Percentiles rank a stretch among this genome's conserved stretches.
Evolutionary conservation across 2,888 invertebrate species (phyloP).

Genomic region (Cryptocheilus praepositus): DNA sequence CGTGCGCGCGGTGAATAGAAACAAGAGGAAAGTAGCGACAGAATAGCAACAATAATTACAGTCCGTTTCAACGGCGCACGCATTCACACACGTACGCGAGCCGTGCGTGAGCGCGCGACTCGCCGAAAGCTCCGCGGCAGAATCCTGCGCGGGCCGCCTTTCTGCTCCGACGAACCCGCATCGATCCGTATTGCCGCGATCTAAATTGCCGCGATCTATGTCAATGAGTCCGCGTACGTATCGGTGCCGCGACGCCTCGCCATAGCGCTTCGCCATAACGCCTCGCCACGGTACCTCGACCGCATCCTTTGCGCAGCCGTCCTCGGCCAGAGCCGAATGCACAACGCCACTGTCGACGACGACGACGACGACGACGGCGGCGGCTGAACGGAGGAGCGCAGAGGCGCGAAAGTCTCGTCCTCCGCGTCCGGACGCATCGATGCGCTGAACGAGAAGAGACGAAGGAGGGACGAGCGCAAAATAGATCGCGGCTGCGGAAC

Average conservation of each 20-base stretch:
- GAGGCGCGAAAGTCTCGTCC: conserved; percentile 47
- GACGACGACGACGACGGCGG: conserved; percentile 29
- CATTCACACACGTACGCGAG: too few species aligned
- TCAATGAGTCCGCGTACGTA: too few species aligned
- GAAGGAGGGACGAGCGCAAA: conserved; percentile 1
- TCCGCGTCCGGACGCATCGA: conserved; percentile 52
- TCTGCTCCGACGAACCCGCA: neutral
- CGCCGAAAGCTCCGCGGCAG: neutral
- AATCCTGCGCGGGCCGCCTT: too few species aligned
- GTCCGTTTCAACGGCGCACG: too few species aligned
- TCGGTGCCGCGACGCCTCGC: too few species aligned
- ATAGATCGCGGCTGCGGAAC: conserved; percentile 3
- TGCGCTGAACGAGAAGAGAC: conserved; percentile 36
- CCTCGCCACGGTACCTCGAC: conserved; percentile 22
- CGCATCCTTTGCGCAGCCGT: conserved; percentile 49
- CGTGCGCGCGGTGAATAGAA: neutral
- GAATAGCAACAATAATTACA: neutral
- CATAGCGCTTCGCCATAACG: conserved; percentile 18
- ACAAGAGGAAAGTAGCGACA: neutral
- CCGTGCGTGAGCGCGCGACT: neutral
- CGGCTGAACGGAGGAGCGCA: conserved; percentile 33
- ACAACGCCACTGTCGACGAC: neutral
- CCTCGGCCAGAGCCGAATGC: conserved; percentile 14
- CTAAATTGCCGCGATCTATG: conserved; percentile 1
- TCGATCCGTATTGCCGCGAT: neutral